phyloP scores from a whole-genome alignment of 2,888 invertebrate genomes.

The Ochlodes sylvanus region DNA sequence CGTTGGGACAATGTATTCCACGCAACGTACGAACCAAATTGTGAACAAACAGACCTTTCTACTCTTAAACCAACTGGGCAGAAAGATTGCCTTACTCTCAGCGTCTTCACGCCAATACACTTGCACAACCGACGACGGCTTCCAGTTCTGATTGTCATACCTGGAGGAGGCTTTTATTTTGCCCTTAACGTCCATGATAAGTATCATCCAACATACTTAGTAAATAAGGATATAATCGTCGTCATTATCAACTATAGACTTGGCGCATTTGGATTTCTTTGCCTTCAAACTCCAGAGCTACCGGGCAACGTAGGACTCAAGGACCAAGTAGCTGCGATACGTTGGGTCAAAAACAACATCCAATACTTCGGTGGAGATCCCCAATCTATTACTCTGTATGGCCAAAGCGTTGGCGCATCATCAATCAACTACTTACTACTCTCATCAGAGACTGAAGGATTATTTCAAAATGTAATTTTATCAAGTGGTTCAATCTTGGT shows the following conservation, averaged over 20 bases:
- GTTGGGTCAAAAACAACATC: slow-evolving; percentile 61
- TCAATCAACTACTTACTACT: slow-evolving; percentile 53
- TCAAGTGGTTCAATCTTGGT: slow-evolving; percentile 55
- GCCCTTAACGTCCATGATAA: slow-evolving; percentile 53
- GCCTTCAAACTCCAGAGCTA: slow-evolving; percentile 54
- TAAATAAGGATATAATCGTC: slow-evolving; percentile 55
- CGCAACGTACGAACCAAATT: slow-evolving; percentile 46
- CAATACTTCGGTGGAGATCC: slow-evolving; percentile 60
- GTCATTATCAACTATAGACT: slow-evolving; percentile 61
- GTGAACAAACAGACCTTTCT: slow-evolving; percentile 47
- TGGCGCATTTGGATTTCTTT: slow-evolving; percentile 61
- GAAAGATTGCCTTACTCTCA: slow-evolving; percentile 60
- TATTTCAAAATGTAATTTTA: slow-evolving; percentile 57
- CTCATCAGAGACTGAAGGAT: slow-evolving; percentile 51
- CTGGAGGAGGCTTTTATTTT: slow-evolving; percentile 56
- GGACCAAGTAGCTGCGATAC: slow-evolving; percentile 62
- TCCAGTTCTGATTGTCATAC: slow-evolving; percentile 59
- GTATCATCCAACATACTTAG: slow-evolving; percentile 57
- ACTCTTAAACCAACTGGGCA: slow-evolving; percentile 45
- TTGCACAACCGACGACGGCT: slow-evolving; percentile 51
- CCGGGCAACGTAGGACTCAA: slow-evolving; percentile 62
- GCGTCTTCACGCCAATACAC: slow-evolving; percentile 61
- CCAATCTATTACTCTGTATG: slow-evolving; percentile 57
- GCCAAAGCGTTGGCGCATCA: slow-evolving; percentile 59
- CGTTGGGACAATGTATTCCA: slow-evolving; percentile 48